A percentile compares a stretch with the other conserved stretches of the same genome.
Evolutionary conservation across 2,888 invertebrate genomes (phyloP).

Genomic region (Drosophila meridiana): DNA sequence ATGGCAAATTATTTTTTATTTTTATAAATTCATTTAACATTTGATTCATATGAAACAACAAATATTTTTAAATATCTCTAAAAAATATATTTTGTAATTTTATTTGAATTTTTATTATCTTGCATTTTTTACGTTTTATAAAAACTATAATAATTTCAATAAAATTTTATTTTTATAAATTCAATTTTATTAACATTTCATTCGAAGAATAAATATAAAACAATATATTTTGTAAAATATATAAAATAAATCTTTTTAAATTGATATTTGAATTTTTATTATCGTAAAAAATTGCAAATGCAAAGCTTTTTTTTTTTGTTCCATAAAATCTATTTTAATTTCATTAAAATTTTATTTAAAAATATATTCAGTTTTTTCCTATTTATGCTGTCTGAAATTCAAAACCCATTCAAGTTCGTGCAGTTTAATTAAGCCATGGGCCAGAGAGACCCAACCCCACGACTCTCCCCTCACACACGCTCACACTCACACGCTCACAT

Average conservation of each 20-base stretch:
- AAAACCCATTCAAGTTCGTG: constrained; percentile 30
- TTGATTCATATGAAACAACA: constrained; percentile 27
- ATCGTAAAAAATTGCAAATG: constrained; percentile 14
- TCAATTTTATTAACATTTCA: constrained; percentile 17
- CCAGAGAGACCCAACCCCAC: neutral
- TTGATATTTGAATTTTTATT: constrained; percentile 22
- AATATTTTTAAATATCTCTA: no score
- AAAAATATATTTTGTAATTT: no score
- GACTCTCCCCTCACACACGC: neutral
- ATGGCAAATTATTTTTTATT: constrained; percentile 1
- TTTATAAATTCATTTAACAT: constrained; percentile 9
- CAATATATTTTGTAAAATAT: neutral
- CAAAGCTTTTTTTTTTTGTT: no score
- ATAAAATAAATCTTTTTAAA: neutral
- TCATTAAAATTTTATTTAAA: neutral
- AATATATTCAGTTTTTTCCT: neutral
- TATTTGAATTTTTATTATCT: no score
- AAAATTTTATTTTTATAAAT: constrained; percentile 19
- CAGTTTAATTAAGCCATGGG: constrained; percentile 37
- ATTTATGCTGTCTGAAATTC: constrained; percentile 8
- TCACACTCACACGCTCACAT: neutral
- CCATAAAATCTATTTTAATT: neutral
- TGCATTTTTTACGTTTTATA: no score
- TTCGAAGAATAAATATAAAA: constrained; percentile 6
- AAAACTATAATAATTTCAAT: no score